A percentile compares a stretch with the other conserved stretches of the same genome.
These are phyloP conservation scores for Sympetrum striolatum DNA, from an alignment of 2,888 invertebrate species.

Conservation along the genomic window DNA sequence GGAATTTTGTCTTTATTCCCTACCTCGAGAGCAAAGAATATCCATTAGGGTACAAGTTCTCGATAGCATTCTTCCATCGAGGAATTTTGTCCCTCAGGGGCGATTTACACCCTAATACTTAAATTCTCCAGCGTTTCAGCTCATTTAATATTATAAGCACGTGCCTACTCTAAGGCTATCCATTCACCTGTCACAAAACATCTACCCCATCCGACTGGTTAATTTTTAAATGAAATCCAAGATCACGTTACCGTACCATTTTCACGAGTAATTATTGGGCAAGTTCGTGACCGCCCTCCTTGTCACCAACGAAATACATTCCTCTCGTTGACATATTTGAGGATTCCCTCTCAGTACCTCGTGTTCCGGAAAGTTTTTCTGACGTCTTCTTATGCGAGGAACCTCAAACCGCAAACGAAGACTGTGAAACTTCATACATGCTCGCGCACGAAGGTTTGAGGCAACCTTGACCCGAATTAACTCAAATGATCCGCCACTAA, in stretches of 20 bases:
- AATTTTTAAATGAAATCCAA: no score
- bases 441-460: neutral
- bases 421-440: neutral
- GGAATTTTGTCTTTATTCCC: no score
- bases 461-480: neutral
- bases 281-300: neutral
- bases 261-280: neutral
- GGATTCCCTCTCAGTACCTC: neutral
- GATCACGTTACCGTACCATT: neutral
- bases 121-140: no score
- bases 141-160: no score
- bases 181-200: no score
- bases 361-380: neutral
- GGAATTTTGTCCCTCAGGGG: no score
- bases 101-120: no score
- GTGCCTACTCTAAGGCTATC: no score
- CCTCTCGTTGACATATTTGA: neutral
- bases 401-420: neutral
- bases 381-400: neutral
- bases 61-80: no score
- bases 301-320: neutral
- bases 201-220: no score
- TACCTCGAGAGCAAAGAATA: no score
- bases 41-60: no score
- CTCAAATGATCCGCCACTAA: neutral